Conservation (phyloP, 2,113 vertebrate genomes). For the Indicator indicator region DNA sequence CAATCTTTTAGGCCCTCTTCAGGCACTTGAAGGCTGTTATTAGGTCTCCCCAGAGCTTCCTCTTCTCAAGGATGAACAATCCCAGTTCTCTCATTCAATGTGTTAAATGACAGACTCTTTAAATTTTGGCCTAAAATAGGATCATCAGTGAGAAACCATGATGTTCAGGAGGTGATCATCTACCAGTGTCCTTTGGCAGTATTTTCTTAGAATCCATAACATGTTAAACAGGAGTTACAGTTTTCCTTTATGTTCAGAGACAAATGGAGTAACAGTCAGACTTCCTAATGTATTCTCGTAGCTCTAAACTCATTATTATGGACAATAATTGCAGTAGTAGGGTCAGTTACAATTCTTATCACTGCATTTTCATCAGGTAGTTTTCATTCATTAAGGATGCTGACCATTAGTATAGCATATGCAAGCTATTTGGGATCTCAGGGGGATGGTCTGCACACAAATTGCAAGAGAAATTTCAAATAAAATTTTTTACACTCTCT, state of each 20-base stretch:
- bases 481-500: background rate
- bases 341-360: background rate
- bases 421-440: background rate
- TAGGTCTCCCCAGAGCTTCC: too few relatives aligned
- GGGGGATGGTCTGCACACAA: background rate
- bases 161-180: background rate
- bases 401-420: background rate
- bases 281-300: background rate
- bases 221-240: background rate
- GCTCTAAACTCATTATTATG: conserved; percentile 18
- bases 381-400: background rate
- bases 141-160: background rate
- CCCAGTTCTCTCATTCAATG: too few relatives aligned
- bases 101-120: background rate
- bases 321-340: background rate
- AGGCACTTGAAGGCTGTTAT: too few relatives aligned
- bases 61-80: too few relatives aligned
- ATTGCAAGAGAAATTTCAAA: background rate
- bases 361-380: background rate
- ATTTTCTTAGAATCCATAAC: background rate
- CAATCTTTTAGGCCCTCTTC: too few relatives aligned
- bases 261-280: background rate
- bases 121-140: background rate
- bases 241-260: background rate
- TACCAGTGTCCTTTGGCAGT: background rate